Conservation (phyloP, 2,113 vertebrate species). For the Macroglossus sobrinus region DNA sequence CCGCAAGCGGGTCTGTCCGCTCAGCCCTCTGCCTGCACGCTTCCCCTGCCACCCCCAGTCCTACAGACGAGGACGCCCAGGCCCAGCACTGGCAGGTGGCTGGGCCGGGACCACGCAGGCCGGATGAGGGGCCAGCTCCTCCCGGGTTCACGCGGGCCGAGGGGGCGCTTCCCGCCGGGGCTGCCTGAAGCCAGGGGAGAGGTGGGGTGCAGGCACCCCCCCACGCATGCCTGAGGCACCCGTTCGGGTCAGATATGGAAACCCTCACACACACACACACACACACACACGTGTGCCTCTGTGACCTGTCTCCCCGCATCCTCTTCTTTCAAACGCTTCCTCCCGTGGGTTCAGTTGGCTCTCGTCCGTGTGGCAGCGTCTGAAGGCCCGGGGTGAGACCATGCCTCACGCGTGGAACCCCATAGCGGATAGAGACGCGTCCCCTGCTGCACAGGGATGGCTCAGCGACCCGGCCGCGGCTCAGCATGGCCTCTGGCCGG, state of each 20-base stretch:
- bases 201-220: accelerated
- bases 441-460: too few relatives aligned
- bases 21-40: accelerated
- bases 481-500: background rate
- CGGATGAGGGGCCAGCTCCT: background rate
- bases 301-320: accelerated
- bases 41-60: background rate
- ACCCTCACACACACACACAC: too few relatives aligned
- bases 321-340: background rate
- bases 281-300: accelerated
- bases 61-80: background rate
- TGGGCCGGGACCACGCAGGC: background rate
- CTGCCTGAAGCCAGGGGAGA: too few relatives aligned
- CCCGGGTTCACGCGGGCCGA: accelerated
- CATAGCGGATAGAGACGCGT: background rate
- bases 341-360: background rate
- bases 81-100: background rate
- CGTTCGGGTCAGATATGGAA: accelerated
- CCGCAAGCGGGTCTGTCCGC: background rate
- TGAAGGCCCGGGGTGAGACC: background rate
- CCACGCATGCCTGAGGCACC: accelerated
- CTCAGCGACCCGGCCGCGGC: background rate
- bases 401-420: accelerated
- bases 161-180: background rate
- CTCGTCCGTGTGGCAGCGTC: too few relatives aligned